phyloP scores from a whole-genome alignment of 2,113 vertebrate species.

The Oryzias melastigma region DNA sequence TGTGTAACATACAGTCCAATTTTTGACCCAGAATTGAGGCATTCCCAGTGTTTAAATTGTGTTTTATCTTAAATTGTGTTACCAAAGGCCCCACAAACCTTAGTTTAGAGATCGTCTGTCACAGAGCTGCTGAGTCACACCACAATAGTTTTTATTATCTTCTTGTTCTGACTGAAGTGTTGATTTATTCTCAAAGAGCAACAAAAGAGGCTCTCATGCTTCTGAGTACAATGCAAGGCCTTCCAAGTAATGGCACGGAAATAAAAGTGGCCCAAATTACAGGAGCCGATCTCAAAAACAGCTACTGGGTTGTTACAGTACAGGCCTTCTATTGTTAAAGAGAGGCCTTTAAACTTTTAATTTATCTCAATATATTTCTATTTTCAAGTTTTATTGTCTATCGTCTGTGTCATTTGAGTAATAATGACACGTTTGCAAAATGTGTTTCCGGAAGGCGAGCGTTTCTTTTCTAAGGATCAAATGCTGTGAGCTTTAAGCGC shows the following conservation, averaged over 20 bases:
- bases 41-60: conserved; percentile 16
- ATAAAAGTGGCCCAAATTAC: conserved; percentile 2
- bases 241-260: conserved; percentile 14
- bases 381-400: too few relatives aligned
- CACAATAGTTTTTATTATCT: conserved; percentile 10
- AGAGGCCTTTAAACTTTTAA: neutral
- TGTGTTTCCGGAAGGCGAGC: too few relatives aligned
- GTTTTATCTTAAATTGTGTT: conserved; percentile 24
- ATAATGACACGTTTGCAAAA: too few relatives aligned
- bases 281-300: conserved; percentile 9
- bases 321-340: conserved; percentile 15
- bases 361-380: too few relatives aligned
- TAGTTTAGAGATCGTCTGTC: conserved; percentile 23
- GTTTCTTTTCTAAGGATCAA: too few relatives aligned
- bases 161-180: conserved; percentile 30
- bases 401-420: too few relatives aligned
- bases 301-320: neutral
- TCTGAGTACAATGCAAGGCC: conserved; percentile 25
- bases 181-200: conserved; percentile 20
- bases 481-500: too few relatives aligned
- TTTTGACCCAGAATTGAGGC: too few relatives aligned
- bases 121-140: conserved; percentile 21
- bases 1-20: too few relatives aligned
- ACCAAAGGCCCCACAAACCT: conserved; percentile 49
- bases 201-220: conserved; percentile 30